Conservation (phyloP, 2,888 invertebrate species). For the Octodonta nipae region DNA sequence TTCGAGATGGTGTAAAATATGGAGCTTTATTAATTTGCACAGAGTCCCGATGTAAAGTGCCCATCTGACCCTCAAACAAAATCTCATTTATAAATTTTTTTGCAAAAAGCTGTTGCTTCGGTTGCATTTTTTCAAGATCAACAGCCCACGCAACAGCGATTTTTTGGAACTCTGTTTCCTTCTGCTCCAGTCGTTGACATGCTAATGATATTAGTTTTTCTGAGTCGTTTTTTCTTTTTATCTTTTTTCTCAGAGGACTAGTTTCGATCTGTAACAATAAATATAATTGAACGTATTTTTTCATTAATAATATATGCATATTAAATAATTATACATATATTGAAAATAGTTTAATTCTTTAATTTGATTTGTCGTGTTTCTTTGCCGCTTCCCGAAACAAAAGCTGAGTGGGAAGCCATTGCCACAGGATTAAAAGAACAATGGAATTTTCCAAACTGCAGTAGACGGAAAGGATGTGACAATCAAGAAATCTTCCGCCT, state of each 20-base stretch:
- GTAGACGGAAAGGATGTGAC: constrained; percentile 1
- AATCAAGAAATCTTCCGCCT: neutral
- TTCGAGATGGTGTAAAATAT: no score
- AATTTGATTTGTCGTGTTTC: no score
- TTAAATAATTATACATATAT: neutral
- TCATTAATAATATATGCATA: no score
- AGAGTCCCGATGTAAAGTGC: constrained; percentile 1
- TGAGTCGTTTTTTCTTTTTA: neutral
- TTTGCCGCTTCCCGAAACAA: neutral
- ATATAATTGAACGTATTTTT: no score
- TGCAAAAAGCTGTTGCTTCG: neutral
- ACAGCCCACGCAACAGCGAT: neutral
- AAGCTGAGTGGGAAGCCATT: constrained; percentile 1
- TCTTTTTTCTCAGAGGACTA: neutral
- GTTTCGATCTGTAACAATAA: neutral
- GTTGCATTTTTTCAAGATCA: neutral
- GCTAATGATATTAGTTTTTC: constrained; percentile 1
- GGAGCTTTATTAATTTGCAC: constrained; percentile 1
- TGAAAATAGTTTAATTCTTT: neutral
- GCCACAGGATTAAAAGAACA: neutral
- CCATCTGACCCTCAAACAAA: constrained; percentile 1
- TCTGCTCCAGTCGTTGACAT: neutral
- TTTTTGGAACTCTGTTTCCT: neutral
- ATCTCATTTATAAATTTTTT: neutral
- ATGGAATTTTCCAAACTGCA: constrained; percentile 1